Evolutionary conservation across 2,113 vertebrate species (phyloP), one percentile per base, ranked within the genome.

Genomic region (Grus americana): DNA sequence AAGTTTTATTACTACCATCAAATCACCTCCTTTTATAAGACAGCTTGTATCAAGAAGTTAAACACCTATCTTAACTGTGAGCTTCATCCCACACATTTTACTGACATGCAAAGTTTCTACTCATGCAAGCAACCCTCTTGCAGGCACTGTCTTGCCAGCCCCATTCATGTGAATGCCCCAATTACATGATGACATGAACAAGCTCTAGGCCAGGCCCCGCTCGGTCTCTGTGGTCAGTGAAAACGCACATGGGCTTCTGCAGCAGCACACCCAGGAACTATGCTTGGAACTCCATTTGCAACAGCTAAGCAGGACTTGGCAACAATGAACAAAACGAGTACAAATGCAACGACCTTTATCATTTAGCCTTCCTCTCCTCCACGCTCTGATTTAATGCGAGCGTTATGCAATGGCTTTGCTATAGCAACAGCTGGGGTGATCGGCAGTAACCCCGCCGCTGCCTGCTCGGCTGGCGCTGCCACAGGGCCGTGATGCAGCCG

Each of bases 391-490:
- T 26, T 54, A 65, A 73, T 5, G 80, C 5, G 20, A 94, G 70
- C 34, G 34, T 97, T 94, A 80, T 61, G 89, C 71, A 93, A 91
- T 19, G 47, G 70, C 10, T 90, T 98, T 72, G 62, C 98, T 93
- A 98, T 98, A 93, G 98, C 97, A 98, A 98, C 97, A 80, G 93
- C 86, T n/a, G 80, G 71, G 97, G 91, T 93, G 98, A 97, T 98
- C 98, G 95, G 97, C 97, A 98, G 98, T 98, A 98, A 98, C 98
- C 98, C 84, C 84, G 24, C 46, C 11, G 30, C 75, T 59, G 75
- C 94, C 50, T 34, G 32, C 24, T 54, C 10, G 91, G 95, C 97
- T 85, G 75, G 96, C 84, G 97, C 97, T 97, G 98, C 97, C 97
- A 94, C 92, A 91, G 97, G 97, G 96, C 98, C 80, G 93, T 16